Conservation (phyloP, 2,113 vertebrate species). For the Hiodon alosoides region DNA sequence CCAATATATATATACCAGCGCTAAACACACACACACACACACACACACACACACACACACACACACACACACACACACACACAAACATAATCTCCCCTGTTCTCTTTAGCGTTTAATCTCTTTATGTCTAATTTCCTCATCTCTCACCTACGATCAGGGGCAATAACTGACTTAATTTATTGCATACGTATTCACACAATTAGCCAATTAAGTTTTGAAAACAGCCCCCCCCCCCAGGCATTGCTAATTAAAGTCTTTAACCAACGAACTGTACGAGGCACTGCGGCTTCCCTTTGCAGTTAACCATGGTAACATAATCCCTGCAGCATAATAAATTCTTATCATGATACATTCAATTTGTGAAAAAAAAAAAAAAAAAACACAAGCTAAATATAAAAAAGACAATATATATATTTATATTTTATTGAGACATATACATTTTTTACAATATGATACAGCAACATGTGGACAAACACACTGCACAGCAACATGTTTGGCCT, state of each 20-base stretch:
- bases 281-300: neutral
- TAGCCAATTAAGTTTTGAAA: constrained; percentile 44
- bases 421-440: constrained; percentile 65
- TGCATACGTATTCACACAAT: constrained; percentile 46
- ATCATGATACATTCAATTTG: neutral
- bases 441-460: constrained; percentile 65
- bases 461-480: constrained; percentile 56
- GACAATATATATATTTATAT: constrained; percentile 50
- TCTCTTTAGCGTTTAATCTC: neutral
- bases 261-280: neutral
- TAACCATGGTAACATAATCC: neutral
- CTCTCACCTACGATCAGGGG: neutral
- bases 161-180: constrained; percentile 17
- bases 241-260: constrained; percentile 16
- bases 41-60: constrained; percentile 21
- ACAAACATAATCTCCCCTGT: neutral
- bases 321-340: neutral
- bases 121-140: neutral
- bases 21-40: constrained; percentile 10
- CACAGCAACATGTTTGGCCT: constrained; percentile 57
- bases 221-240: constrained; percentile 32
- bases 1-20: too few species aligned
- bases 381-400: too few species aligned
- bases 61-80: constrained; percentile 9
- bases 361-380: neutral